Base-by-base conservation (phyloP, 1,140 invertebrate species). In the Calycopis cecrops region DNA sequence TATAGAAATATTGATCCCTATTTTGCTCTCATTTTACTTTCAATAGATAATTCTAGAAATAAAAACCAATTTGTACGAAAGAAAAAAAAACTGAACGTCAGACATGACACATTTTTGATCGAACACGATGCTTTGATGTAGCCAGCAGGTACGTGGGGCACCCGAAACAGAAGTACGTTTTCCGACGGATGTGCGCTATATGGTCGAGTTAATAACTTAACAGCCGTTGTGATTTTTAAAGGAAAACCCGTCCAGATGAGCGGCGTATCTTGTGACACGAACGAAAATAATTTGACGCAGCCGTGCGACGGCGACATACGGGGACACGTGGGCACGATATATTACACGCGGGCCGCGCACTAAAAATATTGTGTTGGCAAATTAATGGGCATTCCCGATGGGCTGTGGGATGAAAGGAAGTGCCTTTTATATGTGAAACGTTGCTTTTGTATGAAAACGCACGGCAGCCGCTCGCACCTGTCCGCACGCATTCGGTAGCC, bases 361-460 rank as follows among this genome's bases (percentile, higher is more conserved):
- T 87, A 87, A 87, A 87, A 87, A 87, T 87, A 87, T 87, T 87
- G 82, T 87, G 82, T 84, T 87, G 81, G 84, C 84, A 87, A 87
- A 85, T 87, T 87, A 87, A 85, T 87, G 84, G 82, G 84, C 84
- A 87, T 87, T 87, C 84, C 71, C 78, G 74, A 76, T 86, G 73
- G 83, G 76, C 76, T 66, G 79, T 79, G 83, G 84, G 81, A 85
- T 85, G 80, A 85, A 85, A 87, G 84, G 81, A 84, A 85, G 79
- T 84, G 81, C 81, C 81, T 85, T 85, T 86, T 83, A 83, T 85
- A 87, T 85, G 76, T 82, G 81, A 82, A 85, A 82, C 79, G 81
- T 81, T 83, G 76, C 78, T 83, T 86, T 85, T 84, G 80, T 85
- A 72, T 83, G 84, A 85, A 84, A 85, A 82, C 69, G 80, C 65